Evolutionary conservation across 1,140 invertebrate genomes (phyloP), one percentile per base, ranked within the genome.

Genomic region (Pentalonia nigronervosa): DNA sequence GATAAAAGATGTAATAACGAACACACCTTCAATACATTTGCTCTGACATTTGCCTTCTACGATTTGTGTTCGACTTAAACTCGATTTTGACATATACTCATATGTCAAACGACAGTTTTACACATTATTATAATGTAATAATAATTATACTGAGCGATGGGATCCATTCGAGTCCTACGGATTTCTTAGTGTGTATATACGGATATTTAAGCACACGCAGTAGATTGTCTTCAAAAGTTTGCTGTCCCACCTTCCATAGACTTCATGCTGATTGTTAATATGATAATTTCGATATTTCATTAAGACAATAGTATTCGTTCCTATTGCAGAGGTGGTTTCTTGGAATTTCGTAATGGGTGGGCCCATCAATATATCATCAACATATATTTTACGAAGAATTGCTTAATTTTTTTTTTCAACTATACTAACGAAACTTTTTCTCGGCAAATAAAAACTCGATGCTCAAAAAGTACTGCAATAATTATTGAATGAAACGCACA

Each of bases 251-350:
- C 23, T 60, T 60, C 50, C 48, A 53, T 30, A 90, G 89, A 56
- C 53, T 90, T 45, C 89, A 20, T 67, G 56, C 53, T n/a, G 89
- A 90, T 67, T 60, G 89, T 90, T 89, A 56, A 56, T 89, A 56
- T 89, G 50, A 89, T 89, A 56, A 90, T 90, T 60, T 90, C 25
- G 41, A 90, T 41, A 41, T 90, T 90, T 90, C 47, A 11, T 60
- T 21, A 17, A 41, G 30, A 90, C 88, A 90, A 90, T 90, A 60
- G 88, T 90, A 41, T 41, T 53, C 6, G 36, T 60, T 60, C 11
- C 45, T 41, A 41, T 60, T 67, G 89, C 89, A 60, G 89, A 67
- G 56, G 56, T 90, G 89, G 89, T 60, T 90, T 90, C 53, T 56
- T 20, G 14, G 25, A 90, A 45, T 90, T 45, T 17, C 50, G 41